Conservation (phyloP, 2,797 vertebrate genomes). For the Mormyrops boulengeri region DNA sequence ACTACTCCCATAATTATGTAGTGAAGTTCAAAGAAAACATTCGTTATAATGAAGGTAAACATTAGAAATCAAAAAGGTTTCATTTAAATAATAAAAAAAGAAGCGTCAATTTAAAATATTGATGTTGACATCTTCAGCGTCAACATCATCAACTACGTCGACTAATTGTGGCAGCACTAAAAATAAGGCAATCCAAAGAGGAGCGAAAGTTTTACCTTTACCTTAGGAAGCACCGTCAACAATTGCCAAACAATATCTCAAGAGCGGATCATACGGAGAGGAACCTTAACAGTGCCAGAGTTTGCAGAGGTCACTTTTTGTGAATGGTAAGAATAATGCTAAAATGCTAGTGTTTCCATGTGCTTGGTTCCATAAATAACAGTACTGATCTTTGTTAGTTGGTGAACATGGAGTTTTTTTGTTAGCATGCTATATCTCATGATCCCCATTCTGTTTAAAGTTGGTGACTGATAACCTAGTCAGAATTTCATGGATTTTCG, state of each 20-base stretch:
- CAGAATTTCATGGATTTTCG: background rate
- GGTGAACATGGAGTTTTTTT: background rate
- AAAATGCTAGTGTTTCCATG: background rate
- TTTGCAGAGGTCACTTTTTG: background rate
- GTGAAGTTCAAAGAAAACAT: background rate
- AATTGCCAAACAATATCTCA: background rate
- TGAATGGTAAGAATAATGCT: background rate
- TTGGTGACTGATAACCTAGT: background rate
- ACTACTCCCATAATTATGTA: background rate
- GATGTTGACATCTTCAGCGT: background rate
- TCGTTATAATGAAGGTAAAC: background rate
- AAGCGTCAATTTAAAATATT: background rate
- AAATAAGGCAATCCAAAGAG: background rate
- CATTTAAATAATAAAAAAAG: background rate
- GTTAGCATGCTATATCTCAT: background rate
- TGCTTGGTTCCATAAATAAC: background rate
- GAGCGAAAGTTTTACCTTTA: background rate
- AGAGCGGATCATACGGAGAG: background rate
- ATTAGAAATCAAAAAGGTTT: background rate
- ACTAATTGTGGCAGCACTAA: background rate
- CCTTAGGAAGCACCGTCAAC: background rate
- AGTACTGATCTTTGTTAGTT: background rate
- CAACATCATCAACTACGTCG: background rate
- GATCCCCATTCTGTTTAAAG: background rate
- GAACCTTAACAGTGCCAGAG: background rate